Evolutionary conservation across 1,140 invertebrate genomes (phyloP), one percentile per base, ranked within the genome.

Genomic region (Lineus longissimus): DNA sequence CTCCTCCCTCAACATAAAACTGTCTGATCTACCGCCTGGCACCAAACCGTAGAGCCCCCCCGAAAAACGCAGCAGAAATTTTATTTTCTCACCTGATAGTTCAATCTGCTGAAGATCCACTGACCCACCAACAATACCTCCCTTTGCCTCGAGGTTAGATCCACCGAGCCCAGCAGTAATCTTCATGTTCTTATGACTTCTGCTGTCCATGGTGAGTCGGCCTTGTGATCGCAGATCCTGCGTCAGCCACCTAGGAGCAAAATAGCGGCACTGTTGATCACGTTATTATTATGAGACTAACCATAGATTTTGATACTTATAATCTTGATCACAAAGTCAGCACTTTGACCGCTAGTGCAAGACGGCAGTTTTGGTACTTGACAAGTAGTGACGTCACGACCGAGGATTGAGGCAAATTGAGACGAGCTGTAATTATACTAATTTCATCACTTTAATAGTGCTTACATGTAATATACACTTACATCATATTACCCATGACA

Each of bases 401-500:
- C n/a, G n/a, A n/a, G n/a, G n/a, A n/a, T n/a, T n/a, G n/a, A n/a
- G n/a, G n/a, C n/a, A n/a, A n/a, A n/a, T n/a, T n/a, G n/a, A n/a
- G n/a, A n/a, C n/a, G n/a, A n/a, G n/a, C n/a, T n/a, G n/a, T n/a
- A n/a, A n/a, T n/a, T n/a, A n/a, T n/a, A n/a, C n/a, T n/a, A n/a
- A n/a, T n/a, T n/a, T n/a, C 47, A 51, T n/a, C n/a, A n/a, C 25
- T 7, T 9, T 51, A 4, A 4, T n/a, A 7, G 25, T n/a, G 47
- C n/a, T 51, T 6, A 4, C 33, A 36, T 7, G n/a, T n/a, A 36
- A 36, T 13, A 36, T 36, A 36, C 33, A 84, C 86, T 82, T 82
- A 91, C 86, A 88, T 88, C 36, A 96, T 94, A 78, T 97, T 97
- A 23, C 95, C 95, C 92, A 97, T 97, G 0, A 97, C 94, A 78